A percentile compares a stretch with the other conserved stretches of the same genome.
Evolutionary conservation across 2,113 vertebrate genomes (phyloP).

Genomic region (Pantherophis guttatus): DNA sequence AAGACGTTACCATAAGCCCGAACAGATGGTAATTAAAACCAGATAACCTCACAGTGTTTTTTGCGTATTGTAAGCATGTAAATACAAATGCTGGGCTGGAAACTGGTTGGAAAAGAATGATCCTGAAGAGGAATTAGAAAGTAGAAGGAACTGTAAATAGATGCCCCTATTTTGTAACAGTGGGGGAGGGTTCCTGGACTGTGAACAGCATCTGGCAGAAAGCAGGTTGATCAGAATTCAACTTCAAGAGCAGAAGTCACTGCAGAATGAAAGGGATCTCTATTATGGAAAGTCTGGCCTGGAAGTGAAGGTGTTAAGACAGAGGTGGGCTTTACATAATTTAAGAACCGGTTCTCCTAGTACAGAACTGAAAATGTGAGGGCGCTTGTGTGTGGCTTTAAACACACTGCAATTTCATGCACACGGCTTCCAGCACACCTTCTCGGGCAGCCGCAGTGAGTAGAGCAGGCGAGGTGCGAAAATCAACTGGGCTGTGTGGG

Average conservation of each 20-base stretch:
- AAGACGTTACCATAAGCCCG: not conserved
- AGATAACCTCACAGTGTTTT: accelerated
- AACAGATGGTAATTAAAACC: accelerated
- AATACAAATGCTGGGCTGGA: not conserved
- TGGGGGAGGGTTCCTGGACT: not conserved
- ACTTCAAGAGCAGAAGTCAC: not conserved
- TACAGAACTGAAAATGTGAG: too few species aligned
- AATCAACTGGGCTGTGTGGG: too few species aligned
- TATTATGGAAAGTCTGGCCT: not conserved
- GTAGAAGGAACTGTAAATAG: not conserved
- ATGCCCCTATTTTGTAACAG: not conserved
- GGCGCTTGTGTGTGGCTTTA: accelerated
- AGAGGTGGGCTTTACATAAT: too few species aligned
- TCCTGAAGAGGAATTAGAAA: not conserved
- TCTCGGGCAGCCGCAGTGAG: too few species aligned
- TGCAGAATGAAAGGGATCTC: not conserved
- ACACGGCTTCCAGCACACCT: too few species aligned
- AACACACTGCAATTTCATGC: too few species aligned
- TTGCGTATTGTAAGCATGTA: not conserved
- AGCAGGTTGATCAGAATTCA: not conserved
- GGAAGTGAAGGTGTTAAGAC: not conserved
- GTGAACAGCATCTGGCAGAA: not conserved
- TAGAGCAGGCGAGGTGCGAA: too few species aligned
- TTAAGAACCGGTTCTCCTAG: too few species aligned
- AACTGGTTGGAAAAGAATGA: not conserved